A percentile compares a stretch with the other conserved stretches of the same genome.
phyloP scores from a whole-genome alignment of 2,888 invertebrate species.

The Melanostoma scalare region DNA sequence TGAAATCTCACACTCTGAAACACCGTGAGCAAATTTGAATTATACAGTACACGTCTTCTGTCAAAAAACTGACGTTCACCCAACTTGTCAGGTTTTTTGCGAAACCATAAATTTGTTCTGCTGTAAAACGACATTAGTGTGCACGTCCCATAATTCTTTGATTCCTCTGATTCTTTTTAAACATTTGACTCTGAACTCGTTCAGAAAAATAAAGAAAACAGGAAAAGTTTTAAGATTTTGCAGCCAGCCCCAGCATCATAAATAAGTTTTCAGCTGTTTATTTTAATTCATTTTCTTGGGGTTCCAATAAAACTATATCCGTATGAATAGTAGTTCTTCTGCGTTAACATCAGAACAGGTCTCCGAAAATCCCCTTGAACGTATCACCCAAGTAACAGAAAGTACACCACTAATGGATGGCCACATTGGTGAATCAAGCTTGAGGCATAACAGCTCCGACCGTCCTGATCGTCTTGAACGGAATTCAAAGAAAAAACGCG shows the following conservation, averaged over 20 bases:
- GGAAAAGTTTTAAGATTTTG: not conserved
- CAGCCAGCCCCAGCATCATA: conserved; percentile 43
- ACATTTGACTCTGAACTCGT: too few relatives aligned
- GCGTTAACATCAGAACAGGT: conserved; percentile 18
- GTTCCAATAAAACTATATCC: conserved; percentile 61
- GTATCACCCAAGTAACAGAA: conserved; percentile 82
- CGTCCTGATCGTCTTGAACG: conserved; percentile 77
- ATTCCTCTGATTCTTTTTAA: too few relatives aligned
- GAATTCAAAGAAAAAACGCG: conserved; percentile 77
- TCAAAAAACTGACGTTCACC: too few relatives aligned
- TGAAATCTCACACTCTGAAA: too few relatives aligned
- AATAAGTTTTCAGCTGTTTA: conserved; percentile 37
- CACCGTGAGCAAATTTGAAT: too few relatives aligned
- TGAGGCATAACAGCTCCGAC: conserved; percentile 74
- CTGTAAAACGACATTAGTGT: too few relatives aligned
- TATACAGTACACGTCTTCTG: too few relatives aligned
- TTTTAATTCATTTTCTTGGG: conserved; percentile 31
- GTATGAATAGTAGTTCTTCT: conserved; percentile 60
- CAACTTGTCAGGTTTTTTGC: too few relatives aligned
- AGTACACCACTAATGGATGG: conserved; percentile 93
- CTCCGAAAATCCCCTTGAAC: conserved; percentile 30
- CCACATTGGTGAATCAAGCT: conserved; percentile 82
- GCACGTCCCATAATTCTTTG: too few relatives aligned
- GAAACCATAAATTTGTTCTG: too few relatives aligned
- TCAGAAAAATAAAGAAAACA: too few relatives aligned